phyloP scores from a whole-genome alignment of 2,113 vertebrate species.

The Poeciliopsis turrubarensis region DNA sequence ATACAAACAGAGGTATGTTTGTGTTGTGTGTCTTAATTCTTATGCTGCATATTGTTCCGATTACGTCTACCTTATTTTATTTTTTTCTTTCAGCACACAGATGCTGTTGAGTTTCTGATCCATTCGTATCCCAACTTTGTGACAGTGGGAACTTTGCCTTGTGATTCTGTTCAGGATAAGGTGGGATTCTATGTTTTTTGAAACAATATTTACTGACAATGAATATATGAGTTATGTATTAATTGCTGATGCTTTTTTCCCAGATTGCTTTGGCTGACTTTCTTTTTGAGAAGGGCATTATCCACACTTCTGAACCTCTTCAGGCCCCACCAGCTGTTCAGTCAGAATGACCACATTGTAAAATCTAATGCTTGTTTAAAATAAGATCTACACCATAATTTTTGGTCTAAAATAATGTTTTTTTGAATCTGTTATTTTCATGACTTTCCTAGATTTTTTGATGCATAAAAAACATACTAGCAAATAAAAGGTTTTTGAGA shows the following conservation, averaged over 20 bases:
- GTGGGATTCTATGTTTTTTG: conserved; percentile 51
- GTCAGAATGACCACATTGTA: conserved; percentile 27
- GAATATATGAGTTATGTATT: background rate
- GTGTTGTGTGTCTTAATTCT: background rate
- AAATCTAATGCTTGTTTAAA: conserved; percentile 20
- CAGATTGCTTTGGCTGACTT: conserved; percentile 78
- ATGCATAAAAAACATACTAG: background rate
- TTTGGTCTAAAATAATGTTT: background rate
- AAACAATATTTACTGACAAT: background rate
- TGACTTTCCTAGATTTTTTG: background rate
- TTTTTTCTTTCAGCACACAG: conserved; percentile 78
- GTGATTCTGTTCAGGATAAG: conserved; percentile 84
- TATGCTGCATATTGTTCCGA: background rate
- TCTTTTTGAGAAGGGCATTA: conserved; percentile 79
- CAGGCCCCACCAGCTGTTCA: conserved; percentile 21
- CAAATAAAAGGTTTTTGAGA: conserved; percentile 14
- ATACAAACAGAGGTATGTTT: conserved; percentile 83
- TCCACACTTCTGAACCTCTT: conserved; percentile 68
- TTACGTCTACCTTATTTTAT: background rate
- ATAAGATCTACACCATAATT: conserved; percentile 8
- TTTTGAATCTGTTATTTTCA: conserved; percentile 1
- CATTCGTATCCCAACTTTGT: conserved; percentile 89
- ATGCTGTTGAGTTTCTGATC: conserved; percentile 90
- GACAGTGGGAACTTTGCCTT: conserved; percentile 85
- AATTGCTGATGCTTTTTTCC: background rate